Conservation (phyloP, 2,113 vertebrate genomes). For the Notarius lentiginosus region DNA sequence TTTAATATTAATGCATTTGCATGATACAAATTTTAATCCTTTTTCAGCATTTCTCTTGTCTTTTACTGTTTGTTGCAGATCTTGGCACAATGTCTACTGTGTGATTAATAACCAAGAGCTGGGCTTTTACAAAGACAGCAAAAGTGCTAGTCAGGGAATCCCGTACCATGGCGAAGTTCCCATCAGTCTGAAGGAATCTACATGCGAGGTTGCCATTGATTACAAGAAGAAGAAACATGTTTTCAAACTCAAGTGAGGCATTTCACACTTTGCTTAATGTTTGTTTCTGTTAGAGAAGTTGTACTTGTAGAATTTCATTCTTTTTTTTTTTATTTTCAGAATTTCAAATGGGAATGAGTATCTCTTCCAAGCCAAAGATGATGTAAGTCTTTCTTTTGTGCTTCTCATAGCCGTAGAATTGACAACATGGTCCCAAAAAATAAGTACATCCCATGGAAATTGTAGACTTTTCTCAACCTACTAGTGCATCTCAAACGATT, state of each 20-base stretch:
- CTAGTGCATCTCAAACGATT: too few relatives aligned
- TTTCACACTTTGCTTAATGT: neutral
- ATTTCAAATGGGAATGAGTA: constrained; percentile 92
- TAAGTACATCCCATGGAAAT: too few relatives aligned
- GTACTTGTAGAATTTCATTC: neutral
- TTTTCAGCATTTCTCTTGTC: neutral
- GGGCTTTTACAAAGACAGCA: constrained; percentile 93
- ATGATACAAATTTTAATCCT: neutral
- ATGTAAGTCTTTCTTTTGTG: constrained; percentile 77
- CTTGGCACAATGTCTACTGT: constrained; percentile 98
- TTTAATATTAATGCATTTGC: neutral
- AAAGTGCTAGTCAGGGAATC: constrained; percentile 84
- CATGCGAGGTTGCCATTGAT: constrained; percentile 87
- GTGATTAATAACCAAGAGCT: constrained; percentile 91
- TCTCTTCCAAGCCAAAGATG: constrained; percentile 99
- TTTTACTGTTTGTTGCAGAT: constrained; percentile 71
- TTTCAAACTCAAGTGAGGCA: constrained; percentile 88
- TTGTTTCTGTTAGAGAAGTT: neutral
- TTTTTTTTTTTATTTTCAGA: constrained; percentile 69
- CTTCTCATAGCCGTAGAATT: neutral
- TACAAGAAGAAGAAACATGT: constrained; percentile 99
- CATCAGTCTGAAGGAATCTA: constrained; percentile 83
- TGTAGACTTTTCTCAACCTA: too few relatives aligned
- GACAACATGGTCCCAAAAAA: neutral
- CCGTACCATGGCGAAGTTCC: constrained; percentile 88